Conservation (phyloP, 2,113 vertebrate species). For the Piliocolobus tephrosceles region DNA sequence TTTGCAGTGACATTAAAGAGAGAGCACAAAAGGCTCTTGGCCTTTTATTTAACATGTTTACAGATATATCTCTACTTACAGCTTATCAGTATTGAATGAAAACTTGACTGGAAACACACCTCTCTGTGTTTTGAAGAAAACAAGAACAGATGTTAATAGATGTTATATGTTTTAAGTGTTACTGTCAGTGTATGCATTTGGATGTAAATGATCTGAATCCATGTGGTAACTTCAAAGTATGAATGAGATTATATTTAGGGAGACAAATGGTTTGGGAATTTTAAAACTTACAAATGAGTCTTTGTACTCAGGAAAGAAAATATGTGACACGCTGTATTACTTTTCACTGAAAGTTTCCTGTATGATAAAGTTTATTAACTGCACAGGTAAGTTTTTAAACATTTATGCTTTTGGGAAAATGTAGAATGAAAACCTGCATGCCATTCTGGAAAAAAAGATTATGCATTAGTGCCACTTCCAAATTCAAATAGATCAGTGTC, state of each 20-base stretch:
- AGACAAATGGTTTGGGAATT: conserved; percentile 61
- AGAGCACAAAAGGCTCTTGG: conserved; percentile 48
- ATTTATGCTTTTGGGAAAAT: conserved; percentile 11
- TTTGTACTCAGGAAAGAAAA: neutral
- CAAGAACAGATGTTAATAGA: conserved; percentile 27
- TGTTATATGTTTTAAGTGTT: neutral
- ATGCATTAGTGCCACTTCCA: neutral
- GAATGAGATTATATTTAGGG: conserved; percentile 71
- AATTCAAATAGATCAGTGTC: conserved; percentile 70
- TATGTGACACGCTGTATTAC: neutral
- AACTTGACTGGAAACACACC: conserved; percentile 11
- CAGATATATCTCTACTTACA: neutral
- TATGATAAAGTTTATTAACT: neutral
- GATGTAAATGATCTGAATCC: conserved; percentile 34
- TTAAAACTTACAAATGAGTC: conserved; percentile 47
- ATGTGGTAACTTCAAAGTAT: neutral
- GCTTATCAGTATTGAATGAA: neutral
- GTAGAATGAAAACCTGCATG: neutral
- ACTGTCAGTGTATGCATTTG: neutral
- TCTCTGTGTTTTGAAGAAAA: conserved; percentile 33
- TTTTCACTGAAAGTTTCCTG: neutral
- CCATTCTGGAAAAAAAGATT: neutral
- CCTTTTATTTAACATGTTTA: conserved; percentile 65
- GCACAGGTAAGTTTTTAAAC: neutral
- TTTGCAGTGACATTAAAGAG: conserved; percentile 73